Evolutionary conservation across 2,797 vertebrate genomes (phyloP), one percentile per base, ranked within the genome.

Genomic region (Eulemur coronatus): DNA sequence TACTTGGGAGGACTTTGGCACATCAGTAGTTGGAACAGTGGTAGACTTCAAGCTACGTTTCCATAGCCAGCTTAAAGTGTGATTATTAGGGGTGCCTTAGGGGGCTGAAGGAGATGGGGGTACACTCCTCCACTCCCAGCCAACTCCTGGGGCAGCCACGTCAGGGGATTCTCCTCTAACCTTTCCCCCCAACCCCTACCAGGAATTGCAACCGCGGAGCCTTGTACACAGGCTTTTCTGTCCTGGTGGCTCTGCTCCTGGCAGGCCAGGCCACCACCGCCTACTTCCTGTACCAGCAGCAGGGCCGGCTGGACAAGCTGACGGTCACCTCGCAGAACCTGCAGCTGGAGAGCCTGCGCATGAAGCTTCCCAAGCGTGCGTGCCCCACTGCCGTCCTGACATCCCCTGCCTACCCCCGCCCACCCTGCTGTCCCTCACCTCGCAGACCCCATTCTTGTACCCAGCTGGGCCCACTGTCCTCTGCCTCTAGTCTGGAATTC

Each of bases 221-320:
- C 0, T 98, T 98, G 96, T 95, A 99, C 20, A 98, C 99, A 0
- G 98, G 98, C 0, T 96, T 99, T 87, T 99, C 99, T 0, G 97
- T 99, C 78, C 98, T 99, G 98, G 99, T 99, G 9, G 99, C 99
- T 69, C 98, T 99, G 96, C 99, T 99, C 63, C 96, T 99, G 46
- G 99, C 98, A 0, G 99, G 99, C 92, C 99, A 99, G 98, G 99
- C 99, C 1, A 99, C 99, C 97, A 99, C 99, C 0, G 73, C 99
- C 92, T 99, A 99, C 99, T 99, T 99, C 84, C 96, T 99, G 81
- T 98, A 99, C 75, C 98, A 98, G 97, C 99, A 99, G 97, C 99
- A 98, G 3, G 96, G 98, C 95, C 99, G 99, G 98, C 99, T 99
- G 97, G 97, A 97, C 76, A 96, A 98, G 2, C 98, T 99, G 95